Evolutionary conservation across 2,113 vertebrate species (phyloP).

Genomic region (Antigone vipio): DNA sequence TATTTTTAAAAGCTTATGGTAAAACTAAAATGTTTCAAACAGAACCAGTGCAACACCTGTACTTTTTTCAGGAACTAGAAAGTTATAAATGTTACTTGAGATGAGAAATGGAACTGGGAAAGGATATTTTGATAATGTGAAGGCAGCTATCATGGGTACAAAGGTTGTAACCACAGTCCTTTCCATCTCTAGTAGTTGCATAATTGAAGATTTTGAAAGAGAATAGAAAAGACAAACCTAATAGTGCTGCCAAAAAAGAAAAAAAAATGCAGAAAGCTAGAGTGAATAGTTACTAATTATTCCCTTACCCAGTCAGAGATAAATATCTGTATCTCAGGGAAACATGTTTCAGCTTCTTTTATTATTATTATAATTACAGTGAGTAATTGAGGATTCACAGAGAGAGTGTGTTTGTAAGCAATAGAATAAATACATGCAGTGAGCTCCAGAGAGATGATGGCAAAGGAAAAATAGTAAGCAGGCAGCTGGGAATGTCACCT

Average conservation of each 20-base stretch:
- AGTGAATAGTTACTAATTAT: slow-evolving; percentile 17
- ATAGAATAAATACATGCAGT: neutral
- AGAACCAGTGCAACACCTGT: neutral
- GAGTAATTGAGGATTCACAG: neutral
- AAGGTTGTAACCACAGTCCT: neutral
- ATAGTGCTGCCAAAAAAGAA: neutral
- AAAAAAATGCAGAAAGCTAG: neutral
- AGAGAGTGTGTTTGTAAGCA: neutral
- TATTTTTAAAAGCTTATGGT: neutral
- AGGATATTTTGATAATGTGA: neutral
- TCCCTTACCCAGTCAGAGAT: neutral
- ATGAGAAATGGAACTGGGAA: neutral
- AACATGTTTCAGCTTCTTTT: neutral
- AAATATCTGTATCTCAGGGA: neutral
- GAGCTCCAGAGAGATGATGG: neutral
- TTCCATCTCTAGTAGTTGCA: neutral
- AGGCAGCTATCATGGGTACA: neutral
- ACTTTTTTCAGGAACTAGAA: neutral
- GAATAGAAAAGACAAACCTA: neutral
- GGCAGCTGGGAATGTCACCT: neutral
- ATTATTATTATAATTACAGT: neutral
- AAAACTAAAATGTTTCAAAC: neutral
- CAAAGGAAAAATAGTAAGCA: neutral
- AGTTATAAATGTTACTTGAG: neutral
- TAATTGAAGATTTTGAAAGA: slow-evolving; percentile 47